These are phyloP conservation scores for Syritta pipiens DNA, from an alignment of 2,888 invertebrate species.

Conservation along the genomic window DNA sequence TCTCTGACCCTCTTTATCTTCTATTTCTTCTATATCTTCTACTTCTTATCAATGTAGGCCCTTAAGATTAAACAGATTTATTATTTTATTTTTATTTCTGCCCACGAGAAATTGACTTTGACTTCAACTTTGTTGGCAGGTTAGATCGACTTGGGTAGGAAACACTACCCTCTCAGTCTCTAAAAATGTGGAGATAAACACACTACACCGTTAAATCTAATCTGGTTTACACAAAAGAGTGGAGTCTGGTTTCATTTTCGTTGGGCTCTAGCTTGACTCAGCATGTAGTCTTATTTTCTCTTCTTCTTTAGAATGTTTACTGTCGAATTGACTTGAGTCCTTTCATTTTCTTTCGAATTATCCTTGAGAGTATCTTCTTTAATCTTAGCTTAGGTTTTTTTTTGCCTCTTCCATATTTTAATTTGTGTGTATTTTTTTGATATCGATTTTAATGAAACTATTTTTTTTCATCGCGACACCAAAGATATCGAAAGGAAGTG, in stretches of 20 bases:
- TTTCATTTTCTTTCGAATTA: conserved; percentile 30
- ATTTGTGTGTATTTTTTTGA: neutral
- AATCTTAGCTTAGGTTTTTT: neutral
- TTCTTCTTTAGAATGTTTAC: conserved; percentile 4
- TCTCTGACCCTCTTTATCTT: conserved; percentile 11
- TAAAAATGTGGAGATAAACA: conserved; percentile 6
- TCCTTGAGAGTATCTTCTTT: conserved; percentile 28
- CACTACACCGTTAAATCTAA: conserved; percentile 6
- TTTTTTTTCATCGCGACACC: conserved; percentile 36
- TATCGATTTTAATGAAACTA: neutral
- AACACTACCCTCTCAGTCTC: neutral
- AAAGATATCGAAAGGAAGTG: conserved; percentile 26
- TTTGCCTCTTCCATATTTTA: neutral
- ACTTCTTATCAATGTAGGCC: conserved; percentile 2
- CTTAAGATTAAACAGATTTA: neutral
- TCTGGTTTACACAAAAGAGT: neutral
- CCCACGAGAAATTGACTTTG: no score
- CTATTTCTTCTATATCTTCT: neutral
- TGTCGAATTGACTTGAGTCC: conserved; percentile 33
- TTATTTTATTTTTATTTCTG: no score
- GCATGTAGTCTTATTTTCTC: conserved; percentile 13
- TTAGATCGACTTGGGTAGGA: conserved; percentile 9
- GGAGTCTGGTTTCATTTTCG: neutral
- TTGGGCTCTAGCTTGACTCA: neutral
- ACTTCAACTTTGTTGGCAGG: neutral